These are phyloP conservation scores for Celastrina argiolus DNA, from an alignment of 2,888 invertebrate species.

Conservation along the genomic window DNA sequence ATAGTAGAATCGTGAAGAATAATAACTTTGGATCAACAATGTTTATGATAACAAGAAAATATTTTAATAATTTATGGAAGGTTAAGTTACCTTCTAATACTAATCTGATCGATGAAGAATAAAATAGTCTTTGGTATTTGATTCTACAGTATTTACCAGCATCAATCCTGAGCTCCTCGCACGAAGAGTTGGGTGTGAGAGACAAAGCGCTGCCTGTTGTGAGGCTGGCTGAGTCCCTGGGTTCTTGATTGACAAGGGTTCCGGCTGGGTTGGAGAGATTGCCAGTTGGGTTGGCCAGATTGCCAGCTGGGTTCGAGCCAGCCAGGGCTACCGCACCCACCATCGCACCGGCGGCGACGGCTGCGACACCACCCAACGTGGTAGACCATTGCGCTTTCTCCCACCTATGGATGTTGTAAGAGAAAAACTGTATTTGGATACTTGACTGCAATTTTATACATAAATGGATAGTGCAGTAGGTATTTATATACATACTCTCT, in stretches of 20 bases:
- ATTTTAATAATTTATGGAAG: no score
- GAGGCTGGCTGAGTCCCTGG: constrained; percentile 74
- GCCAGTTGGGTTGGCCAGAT: constrained; percentile 49
- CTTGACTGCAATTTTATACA: no score
- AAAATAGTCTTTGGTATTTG: background rate
- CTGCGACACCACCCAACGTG: constrained; percentile 64
- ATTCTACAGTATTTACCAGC: constrained; percentile 42
- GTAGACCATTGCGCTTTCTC: constrained; percentile 82
- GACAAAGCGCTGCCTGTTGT: constrained; percentile 80
- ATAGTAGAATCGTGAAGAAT: no score
- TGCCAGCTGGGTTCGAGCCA: constrained; percentile 67
- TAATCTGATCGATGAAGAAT: no score
- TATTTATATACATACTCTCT: no score
- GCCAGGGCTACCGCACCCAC: constrained; percentile 71
- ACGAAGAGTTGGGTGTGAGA: constrained; percentile 85
- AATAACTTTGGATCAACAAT: no score
- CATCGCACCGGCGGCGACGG: constrained; percentile 65
- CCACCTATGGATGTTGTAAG: constrained; percentile 75
- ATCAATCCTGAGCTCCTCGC: constrained; percentile 80
- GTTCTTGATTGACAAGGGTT: constrained; percentile 59
- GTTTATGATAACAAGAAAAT: no score
- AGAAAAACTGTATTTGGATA: background rate
- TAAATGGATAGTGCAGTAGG: no score
- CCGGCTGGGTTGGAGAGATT: constrained; percentile 60
- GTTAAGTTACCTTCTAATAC: no score